These are phyloP conservation scores for Apteryx owenii DNA, from an alignment of 2,113 vertebrate genomes.

Conservation along the genomic window DNA sequence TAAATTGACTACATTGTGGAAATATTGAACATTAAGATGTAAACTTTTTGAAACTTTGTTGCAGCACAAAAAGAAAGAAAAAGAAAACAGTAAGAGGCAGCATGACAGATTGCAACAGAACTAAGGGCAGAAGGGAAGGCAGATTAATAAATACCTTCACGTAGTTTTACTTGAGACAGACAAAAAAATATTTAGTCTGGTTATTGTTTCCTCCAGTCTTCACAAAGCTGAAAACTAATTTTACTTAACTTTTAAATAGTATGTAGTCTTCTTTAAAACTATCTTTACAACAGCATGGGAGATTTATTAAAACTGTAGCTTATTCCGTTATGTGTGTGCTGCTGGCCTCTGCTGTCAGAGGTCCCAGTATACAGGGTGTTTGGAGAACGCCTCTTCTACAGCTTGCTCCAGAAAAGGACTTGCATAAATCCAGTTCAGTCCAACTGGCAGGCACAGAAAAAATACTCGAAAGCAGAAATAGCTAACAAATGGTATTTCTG, in stretches of 20 bases:
- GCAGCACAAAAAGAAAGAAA: neutral
- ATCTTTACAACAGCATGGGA: neutral
- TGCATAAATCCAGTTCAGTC: neutral
- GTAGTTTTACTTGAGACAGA: neutral
- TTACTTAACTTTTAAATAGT: neutral
- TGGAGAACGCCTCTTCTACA: neutral
- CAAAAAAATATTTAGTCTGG: neutral
- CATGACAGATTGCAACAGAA: neutral
- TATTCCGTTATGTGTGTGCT: fast-evolving
- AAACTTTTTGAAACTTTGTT: neutral
- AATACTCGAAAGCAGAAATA: neutral
- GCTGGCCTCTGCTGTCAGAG: neutral
- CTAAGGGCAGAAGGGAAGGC: neutral
- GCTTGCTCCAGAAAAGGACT: neutral
- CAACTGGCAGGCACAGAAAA: neutral
- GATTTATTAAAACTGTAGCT: neutral
- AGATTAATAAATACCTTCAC: fast-evolving
- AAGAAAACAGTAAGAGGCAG: neutral
- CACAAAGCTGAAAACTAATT: neutral
- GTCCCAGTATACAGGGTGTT: fast-evolving
- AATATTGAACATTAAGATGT: neutral
- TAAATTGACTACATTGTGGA: neutral
- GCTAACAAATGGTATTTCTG: neutral
- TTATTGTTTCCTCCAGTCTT: neutral
- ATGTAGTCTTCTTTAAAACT: neutral